A percentile compares a stretch with the other conserved stretches of the same genome.
These are phyloP conservation scores for Drosophila parvula DNA, from an alignment of 1,140 invertebrate genomes.

Conservation along the genomic window DNA sequence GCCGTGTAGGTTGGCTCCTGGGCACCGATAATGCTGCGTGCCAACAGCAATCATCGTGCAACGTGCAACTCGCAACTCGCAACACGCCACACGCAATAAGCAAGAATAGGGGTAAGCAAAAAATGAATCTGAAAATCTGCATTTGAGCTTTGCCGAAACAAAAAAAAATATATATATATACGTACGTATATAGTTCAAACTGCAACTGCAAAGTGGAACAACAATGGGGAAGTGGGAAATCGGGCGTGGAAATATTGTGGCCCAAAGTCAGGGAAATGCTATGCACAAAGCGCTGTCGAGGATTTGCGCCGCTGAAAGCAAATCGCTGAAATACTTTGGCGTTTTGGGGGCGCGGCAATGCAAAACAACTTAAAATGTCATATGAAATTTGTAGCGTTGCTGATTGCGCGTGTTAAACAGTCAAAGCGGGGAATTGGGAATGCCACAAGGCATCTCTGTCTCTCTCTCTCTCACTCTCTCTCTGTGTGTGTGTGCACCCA, in stretches of 20 bases:
- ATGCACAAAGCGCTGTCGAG: slow-evolving; percentile 55
- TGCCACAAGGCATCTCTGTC: slow-evolving; percentile 3
- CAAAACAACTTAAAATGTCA: slow-evolving; percentile 82
- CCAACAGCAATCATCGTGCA: slow-evolving; percentile 3
- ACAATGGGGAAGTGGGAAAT: slow-evolving; percentile 34
- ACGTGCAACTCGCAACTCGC: not conserved
- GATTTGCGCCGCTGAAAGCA: slow-evolving; percentile 63
- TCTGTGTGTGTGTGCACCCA: not conserved
- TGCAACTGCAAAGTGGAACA: slow-evolving; percentile 25
- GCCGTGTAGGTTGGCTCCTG: slow-evolving; percentile 11
- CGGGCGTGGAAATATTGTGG: slow-evolving; percentile 55
- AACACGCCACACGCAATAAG: slow-evolving; percentile 10
- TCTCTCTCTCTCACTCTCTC: slow-evolving; percentile 3
- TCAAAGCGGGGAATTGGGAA: slow-evolving; percentile 38
- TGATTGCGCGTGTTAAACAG: slow-evolving; percentile 79
- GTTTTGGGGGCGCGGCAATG: slow-evolving; percentile 56
- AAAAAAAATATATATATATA: slow-evolving; percentile 7
- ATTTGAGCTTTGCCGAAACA: slow-evolving; percentile 36
- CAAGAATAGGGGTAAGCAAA: not conserved
- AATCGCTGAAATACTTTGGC: slow-evolving; percentile 40
- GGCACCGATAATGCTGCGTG: not conserved
- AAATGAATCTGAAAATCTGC: slow-evolving; percentile 27
- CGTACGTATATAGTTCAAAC: not conserved
- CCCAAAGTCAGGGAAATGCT: slow-evolving; percentile 56
- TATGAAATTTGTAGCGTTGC: slow-evolving; percentile 80